These are phyloP conservation scores for Popillia japonica DNA, from an alignment of 1,140 invertebrate genomes.

Conservation along the genomic window DNA sequence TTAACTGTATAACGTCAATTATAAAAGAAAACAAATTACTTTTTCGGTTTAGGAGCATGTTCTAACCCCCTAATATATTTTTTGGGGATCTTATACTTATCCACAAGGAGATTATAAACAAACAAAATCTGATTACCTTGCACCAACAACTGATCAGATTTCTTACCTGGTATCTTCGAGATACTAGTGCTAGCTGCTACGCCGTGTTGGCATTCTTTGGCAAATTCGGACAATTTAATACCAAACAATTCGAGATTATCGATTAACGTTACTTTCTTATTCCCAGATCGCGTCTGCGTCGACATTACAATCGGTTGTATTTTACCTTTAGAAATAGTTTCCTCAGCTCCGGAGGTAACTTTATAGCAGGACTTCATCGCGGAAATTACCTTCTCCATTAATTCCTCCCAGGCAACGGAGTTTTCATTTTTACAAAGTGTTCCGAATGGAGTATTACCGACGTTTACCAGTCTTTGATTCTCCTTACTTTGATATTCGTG, in stretches of 20 bases:
- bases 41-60: slow-evolving; percentile 70
- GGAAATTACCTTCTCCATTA: slow-evolving; percentile 72
- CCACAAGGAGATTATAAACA: slow-evolving; percentile 75
- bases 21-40: slow-evolving; percentile 47
- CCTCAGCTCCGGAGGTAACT: slow-evolving; percentile 68
- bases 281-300: slow-evolving; percentile 79
- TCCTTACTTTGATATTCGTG: slow-evolving; percentile 71
- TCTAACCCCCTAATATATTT: slow-evolving; percentile 73
- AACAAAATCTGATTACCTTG: slow-evolving; percentile 91
- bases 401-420: slow-evolving; percentile 74
- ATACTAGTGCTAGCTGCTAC: slow-evolving; percentile 88
- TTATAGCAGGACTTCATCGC: slow-evolving; percentile 82
- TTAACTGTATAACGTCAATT: neutral
- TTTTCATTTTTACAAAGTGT: slow-evolving; percentile 60
- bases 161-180: slow-evolving; percentile 76
- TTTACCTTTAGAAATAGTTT: slow-evolving; percentile 74
- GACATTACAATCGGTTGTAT: slow-evolving; percentile 82
- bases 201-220: slow-evolving; percentile 81
- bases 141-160: slow-evolving; percentile 81
- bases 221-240: slow-evolving; percentile 80
- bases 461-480: slow-evolving; percentile 61
- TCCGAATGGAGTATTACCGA: slow-evolving; percentile 62
- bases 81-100: slow-evolving; percentile 72
- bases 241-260: slow-evolving; percentile 88
- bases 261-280: slow-evolving; percentile 91